phyloP scores from a whole-genome alignment of 2,888 invertebrate genomes.

The Lymantria monacha region DNA sequence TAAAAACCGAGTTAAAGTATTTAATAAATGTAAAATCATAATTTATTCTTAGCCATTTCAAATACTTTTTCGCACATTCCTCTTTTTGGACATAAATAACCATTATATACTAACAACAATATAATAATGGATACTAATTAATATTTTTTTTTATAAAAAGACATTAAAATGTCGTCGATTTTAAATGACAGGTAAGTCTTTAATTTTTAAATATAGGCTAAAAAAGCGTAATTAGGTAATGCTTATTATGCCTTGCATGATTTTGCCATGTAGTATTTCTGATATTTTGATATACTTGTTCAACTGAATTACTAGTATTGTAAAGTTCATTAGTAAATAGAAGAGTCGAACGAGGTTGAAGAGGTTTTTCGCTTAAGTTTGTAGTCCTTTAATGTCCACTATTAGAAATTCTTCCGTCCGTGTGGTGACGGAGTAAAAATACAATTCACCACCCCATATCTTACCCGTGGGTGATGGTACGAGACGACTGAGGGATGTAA shows the following conservation, averaged over 20 bases:
- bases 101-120: conserved; percentile 3
- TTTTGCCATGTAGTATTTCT: not conserved
- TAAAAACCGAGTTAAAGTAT: no score
- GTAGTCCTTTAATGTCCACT: no score
- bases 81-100: conserved; percentile 38
- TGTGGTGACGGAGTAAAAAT: no score
- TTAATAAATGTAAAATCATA: no score
- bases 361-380: no score
- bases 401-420: no score
- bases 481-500: no score
- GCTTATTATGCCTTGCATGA: not conserved
- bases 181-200: not conserved
- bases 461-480: no score
- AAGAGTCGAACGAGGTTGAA: no score
- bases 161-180: not conserved
- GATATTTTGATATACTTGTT: no score
- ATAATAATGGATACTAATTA: not conserved
- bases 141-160: not conserved
- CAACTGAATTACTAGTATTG: not conserved
- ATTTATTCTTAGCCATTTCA: conserved; percentile 5
- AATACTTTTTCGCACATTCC: conserved; percentile 77
- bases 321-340: no score
- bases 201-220: not conserved
- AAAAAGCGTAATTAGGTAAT: not conserved
- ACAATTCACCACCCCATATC: no score